Percentiles rank a stretch among this genome's conserved stretches.
These are phyloP conservation scores for Stratiomys singularior DNA, from an alignment of 2,888 invertebrate genomes.

Conservation along the genomic window DNA sequence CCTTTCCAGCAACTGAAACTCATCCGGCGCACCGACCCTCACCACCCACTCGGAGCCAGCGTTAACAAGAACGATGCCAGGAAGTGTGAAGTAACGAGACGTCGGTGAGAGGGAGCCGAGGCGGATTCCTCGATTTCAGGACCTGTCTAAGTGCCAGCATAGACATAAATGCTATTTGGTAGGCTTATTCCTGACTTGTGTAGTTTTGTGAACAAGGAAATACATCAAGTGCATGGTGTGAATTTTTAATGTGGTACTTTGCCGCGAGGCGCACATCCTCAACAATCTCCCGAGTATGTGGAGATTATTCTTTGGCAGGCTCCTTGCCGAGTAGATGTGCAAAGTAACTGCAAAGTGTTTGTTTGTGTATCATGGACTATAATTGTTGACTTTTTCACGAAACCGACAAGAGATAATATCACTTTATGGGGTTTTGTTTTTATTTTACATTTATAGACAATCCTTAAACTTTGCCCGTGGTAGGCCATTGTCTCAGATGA, in stretches of 20 bases:
- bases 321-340: constrained; percentile 24
- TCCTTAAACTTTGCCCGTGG: neutral
- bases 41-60: neutral
- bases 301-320: constrained; percentile 40
- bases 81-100: neutral
- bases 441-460: constrained; percentile 8
- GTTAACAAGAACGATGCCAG: neutral
- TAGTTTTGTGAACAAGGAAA: constrained; percentile 33
- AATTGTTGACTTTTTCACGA: constrained; percentile 31
- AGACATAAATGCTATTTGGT: constrained; percentile 44
- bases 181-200: constrained; percentile 37
- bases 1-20: neutral
- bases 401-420: constrained; percentile 24
- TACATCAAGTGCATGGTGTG: constrained; percentile 45
- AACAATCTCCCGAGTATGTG: neutral
- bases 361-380: constrained; percentile 38
- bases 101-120: neutral
- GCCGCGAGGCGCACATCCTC: constrained; percentile 25
- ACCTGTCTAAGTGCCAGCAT: constrained; percentile 39
- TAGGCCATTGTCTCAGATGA: neutral
- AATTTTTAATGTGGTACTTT: constrained; percentile 43
- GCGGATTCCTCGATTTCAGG: neutral
- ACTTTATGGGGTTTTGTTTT: constrained; percentile 24
- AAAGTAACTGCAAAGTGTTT: constrained; percentile 43
- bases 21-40: neutral